These are phyloP conservation scores for Drosophila bipectinata DNA, from an alignment of 1,140 invertebrate species.

Conservation along the genomic window DNA sequence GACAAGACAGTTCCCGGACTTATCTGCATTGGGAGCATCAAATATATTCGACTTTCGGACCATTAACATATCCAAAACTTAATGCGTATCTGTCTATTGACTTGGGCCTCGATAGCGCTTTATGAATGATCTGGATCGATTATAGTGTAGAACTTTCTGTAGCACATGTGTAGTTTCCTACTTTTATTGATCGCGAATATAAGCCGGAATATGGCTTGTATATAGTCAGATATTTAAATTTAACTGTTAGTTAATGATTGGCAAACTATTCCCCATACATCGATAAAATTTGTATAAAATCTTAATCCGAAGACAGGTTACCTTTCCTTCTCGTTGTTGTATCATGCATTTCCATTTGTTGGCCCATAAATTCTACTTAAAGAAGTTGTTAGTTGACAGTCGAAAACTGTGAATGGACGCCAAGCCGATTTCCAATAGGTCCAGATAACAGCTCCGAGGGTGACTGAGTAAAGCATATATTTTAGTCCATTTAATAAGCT, in stretches of 20 bases:
- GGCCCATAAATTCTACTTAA: slow-evolving; percentile 73
- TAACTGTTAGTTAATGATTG: slow-evolving; percentile 75
- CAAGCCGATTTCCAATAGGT: slow-evolving; percentile 28
- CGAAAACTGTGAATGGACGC: slow-evolving; percentile 60
- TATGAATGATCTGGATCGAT: slow-evolving; percentile 52
- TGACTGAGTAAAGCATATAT: slow-evolving; percentile 8
- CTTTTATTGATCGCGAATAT: slow-evolving; percentile 29
- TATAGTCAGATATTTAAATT: slow-evolving; percentile 67
- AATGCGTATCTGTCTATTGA: slow-evolving; percentile 14
- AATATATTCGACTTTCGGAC: slow-evolving; percentile 29
- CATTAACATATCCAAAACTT: slow-evolving; percentile 24
- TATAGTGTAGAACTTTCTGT: slow-evolving; percentile 50
- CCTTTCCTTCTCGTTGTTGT: slow-evolving; percentile 24
- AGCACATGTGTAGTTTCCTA: slow-evolving; percentile 40
- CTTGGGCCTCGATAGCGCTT: slow-evolving; percentile 2
- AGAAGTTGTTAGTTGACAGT: slow-evolving; percentile 73
- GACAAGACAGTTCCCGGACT: slow-evolving; percentile 51
- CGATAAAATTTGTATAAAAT: slow-evolving; percentile 67
- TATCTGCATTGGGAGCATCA: slow-evolving; percentile 51
- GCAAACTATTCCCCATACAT: slow-evolving; percentile 61
- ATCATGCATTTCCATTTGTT: slow-evolving; percentile 31
- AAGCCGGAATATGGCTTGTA: slow-evolving; percentile 4
- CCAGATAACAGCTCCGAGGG: neutral
- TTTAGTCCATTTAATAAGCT: slow-evolving; percentile 34
- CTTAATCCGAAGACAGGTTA: slow-evolving; percentile 74